These are phyloP conservation scores for Suncus etruscus DNA, from an alignment of 2,113 vertebrate species.

Conservation along the genomic window DNA sequence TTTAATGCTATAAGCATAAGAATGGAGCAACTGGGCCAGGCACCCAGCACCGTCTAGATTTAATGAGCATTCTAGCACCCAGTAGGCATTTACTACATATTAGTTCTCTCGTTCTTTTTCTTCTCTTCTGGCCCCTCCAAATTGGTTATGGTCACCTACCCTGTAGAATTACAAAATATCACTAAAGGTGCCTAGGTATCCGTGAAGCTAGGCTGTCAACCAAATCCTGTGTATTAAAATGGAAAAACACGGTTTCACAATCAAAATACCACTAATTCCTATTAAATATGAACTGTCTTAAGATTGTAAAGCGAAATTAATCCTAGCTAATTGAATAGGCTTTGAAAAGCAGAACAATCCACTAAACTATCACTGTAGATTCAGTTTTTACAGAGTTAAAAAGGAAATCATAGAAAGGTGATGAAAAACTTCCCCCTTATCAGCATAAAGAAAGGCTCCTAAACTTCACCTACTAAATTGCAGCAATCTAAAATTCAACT, in stretches of 20 bases:
- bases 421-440: constrained; percentile 53
- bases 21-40: not conserved
- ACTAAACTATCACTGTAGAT: constrained; percentile 44
- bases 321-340: constrained; percentile 47
- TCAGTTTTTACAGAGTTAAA: constrained; percentile 45
- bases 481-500: constrained; percentile 23
- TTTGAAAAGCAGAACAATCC: constrained; percentile 54
- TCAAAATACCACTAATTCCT: constrained; percentile 65
- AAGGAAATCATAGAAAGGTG: constrained; percentile 51
- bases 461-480: constrained; percentile 56
- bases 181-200: not conserved
- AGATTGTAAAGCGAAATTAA: constrained; percentile 64
- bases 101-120: not conserved
- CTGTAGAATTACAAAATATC: not conserved
- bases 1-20: constrained; percentile 31
- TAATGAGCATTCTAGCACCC: not conserved
- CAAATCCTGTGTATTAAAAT: not conserved
- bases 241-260: constrained; percentile 36
- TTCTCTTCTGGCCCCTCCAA: not conserved
- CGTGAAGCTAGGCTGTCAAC: not conserved
- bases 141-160: not conserved
- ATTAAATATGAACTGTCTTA: constrained; percentile 60
- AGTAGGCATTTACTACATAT: not conserved
- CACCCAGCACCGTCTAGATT: not conserved
- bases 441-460: constrained; percentile 10